These are phyloP conservation scores for Halcyon badia DNA, from an alignment of 2,797 vertebrate genomes.

Conservation along the genomic window DNA sequence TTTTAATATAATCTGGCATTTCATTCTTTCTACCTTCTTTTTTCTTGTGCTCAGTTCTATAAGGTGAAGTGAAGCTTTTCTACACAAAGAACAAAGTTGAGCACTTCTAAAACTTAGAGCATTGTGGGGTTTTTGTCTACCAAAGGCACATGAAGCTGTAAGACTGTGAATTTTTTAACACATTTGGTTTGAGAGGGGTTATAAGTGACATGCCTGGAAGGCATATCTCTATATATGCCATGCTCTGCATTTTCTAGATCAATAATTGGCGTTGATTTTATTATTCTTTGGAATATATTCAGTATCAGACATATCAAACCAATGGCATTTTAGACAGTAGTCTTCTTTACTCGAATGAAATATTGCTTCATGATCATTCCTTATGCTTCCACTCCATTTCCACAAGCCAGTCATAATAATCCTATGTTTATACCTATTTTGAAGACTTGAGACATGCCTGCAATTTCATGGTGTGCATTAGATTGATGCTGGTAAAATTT, in stretches of 20 bases:
- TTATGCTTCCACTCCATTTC: neutral
- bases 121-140: neutral
- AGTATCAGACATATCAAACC: neutral
- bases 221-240: neutral
- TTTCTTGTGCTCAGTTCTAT: neutral
- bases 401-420: neutral
- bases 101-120: neutral
- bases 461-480: neutral
- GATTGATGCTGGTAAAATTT: neutral
- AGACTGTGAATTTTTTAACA: neutral
- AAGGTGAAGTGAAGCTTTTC: neutral
- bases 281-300: neutral
- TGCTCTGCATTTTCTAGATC: neutral
- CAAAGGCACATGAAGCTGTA: neutral
- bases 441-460: neutral
- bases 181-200: neutral
- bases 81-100: neutral
- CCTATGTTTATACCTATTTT: neutral
- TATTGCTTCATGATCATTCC: neutral
- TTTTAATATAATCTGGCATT: neutral
- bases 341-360: neutral
- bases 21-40: neutral
- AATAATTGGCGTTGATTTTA: neutral
- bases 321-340: neutral
- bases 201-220: neutral